A percentile compares a stretch with the other conserved stretches of the same genome.
Conservation (phyloP, 2,797 vertebrate species). For the Ateles fusciceps region DNA sequence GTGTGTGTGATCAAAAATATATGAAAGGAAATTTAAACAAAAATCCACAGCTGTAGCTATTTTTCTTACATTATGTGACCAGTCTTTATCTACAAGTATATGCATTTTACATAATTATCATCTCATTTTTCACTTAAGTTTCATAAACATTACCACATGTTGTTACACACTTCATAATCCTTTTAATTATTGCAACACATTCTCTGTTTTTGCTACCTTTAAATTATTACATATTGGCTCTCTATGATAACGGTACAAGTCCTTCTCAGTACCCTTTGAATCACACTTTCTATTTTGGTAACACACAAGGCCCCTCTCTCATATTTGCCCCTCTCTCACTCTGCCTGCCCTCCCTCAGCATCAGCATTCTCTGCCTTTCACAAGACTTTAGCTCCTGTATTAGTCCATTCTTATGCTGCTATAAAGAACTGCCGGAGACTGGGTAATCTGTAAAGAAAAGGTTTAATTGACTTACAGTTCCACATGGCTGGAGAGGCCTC, state of each 20-base stretch:
- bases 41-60: not conserved
- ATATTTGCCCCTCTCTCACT: not conserved
- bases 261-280: not conserved
- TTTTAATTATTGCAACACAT: not conserved
- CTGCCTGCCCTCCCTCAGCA: not conserved
- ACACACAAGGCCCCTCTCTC: not conserved
- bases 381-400: not conserved
- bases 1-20: not conserved
- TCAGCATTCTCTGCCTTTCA: not conserved
- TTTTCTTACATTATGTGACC: not conserved
- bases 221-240: not conserved
- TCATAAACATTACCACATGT: not conserved
- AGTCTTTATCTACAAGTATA: not conserved
- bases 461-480: not conserved
- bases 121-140: not conserved
- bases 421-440: not conserved
- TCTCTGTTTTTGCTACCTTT: not conserved
- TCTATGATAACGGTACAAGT: not conserved
- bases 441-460: not conserved
- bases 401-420: not conserved
- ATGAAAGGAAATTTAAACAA: not conserved
- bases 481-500: not conserved
- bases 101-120: not conserved
- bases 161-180: not conserved
- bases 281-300: not conserved